A percentile compares a stretch with the other conserved stretches of the same genome.
Evolutionary conservation across 2,888 invertebrate species (phyloP).

Genomic region (Omphaloscelis lunosa): DNA sequence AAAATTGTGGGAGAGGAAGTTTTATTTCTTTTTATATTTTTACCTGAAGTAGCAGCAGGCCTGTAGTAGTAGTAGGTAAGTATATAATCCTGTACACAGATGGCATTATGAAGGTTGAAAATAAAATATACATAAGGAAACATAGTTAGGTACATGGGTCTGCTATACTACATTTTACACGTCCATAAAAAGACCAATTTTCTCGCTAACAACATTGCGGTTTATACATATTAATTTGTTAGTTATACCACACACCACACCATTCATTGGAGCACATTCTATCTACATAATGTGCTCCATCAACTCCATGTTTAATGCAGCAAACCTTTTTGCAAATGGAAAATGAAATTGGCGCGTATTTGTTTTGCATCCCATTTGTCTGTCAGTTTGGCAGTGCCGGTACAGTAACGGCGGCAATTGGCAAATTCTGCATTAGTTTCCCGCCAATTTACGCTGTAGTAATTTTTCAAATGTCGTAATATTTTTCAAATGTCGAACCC

Average conservation of each 20-base stretch:
- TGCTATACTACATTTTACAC: not conserved
- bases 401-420: constrained; percentile 45
- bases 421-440: constrained; percentile 41
- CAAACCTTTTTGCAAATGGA: constrained; percentile 20
- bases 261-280: too few relatives aligned
- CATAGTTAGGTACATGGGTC: not conserved
- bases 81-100: not conserved
- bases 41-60: not conserved
- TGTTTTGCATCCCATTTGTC: constrained; percentile 52
- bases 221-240: too few relatives aligned
- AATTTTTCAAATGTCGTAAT: constrained; percentile 10
- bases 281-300: not conserved
- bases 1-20: not conserved
- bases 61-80: not conserved
- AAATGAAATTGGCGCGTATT: constrained; percentile 41
- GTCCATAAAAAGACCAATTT: not conserved
- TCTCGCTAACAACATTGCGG: not conserved
- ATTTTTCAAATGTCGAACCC: constrained; percentile 18
- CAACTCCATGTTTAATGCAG: not conserved
- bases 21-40: not conserved
- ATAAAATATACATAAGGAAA: too few relatives aligned
- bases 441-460: constrained; percentile 24
- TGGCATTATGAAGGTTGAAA: not conserved
- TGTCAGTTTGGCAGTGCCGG: constrained; percentile 38
- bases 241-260: too few relatives aligned